Base-by-base conservation (phyloP, 2,888 invertebrate species). In the Cantharis rustica region DNA sequence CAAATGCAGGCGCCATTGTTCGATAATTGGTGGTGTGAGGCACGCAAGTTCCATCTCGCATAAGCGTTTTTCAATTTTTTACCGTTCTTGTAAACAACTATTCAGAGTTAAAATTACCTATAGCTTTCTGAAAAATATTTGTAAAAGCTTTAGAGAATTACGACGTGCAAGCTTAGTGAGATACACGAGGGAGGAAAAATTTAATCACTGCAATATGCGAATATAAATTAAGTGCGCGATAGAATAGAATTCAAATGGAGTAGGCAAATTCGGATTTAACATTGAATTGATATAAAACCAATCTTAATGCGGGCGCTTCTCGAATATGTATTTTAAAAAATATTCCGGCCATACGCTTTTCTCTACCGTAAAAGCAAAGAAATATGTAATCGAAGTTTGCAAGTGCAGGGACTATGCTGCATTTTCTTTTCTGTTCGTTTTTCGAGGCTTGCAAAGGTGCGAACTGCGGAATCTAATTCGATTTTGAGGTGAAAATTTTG, bases 171-270 rank as follows among this genome's bases (percentile, higher is more conserved):
- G 73, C 26, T 27, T 20, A 26, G 68, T 27, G 23, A 20, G 68
- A 23, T 27, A 27, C 27, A 68, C 61, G 1, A 20, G 23, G 66
- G 71, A 62, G 61, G 75, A 15, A 72, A 75, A 75, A 75, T 75
- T 75, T 75, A 75, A 75, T 75, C 75, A 75, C 75, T 68, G 75
- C 75, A 75, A 75, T 75, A 75, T 75, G 72, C 75, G 75, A 72
- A 75, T 75, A 75, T 75, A 75, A 75, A 75, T 75, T 75, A 75
- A 75, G 76, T 69, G 70, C 68, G 69, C 64, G 72, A 73, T 72
- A 64, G 72, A 76, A 76, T 66, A 72, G 61, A 76, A 76, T 76
- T 73, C 66, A 63, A 76, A 72, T 73, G 72, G 76, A 66, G 76
- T 72, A 63, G 75, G 62, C 75, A 69, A 72, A 75, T 72, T 72